Conservation (phyloP, 2,888 invertebrate genomes). For the Lasioglossum leucozonium region DNA sequence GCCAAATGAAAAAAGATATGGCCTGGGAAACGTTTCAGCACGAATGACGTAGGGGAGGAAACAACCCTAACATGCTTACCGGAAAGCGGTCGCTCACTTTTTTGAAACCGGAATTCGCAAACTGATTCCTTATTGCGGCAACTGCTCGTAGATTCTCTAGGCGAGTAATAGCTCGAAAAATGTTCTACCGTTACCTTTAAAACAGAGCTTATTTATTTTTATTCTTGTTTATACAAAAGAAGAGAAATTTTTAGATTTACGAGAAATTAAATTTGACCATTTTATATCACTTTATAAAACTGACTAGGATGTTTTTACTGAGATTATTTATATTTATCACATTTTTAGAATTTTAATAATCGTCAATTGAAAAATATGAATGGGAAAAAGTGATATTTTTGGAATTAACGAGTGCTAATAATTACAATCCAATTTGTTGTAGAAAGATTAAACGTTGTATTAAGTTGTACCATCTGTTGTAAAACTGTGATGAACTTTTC, state of each 20-base stretch:
- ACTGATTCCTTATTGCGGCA: background rate
- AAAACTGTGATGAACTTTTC: background rate
- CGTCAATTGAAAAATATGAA: too few species aligned
- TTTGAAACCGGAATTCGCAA: background rate
- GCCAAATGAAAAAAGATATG: slow-evolving; percentile 12
- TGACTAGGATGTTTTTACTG: too few species aligned
- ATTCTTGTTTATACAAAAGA: background rate
- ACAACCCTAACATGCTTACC: slow-evolving; percentile 2
- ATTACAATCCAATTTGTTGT: background rate
- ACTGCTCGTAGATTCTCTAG: background rate
- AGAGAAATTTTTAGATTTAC: too few species aligned
- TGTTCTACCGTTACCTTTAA: background rate
- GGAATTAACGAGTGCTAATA: background rate
- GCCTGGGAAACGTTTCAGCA: background rate
- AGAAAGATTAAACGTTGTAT: background rate
- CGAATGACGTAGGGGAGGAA: background rate
- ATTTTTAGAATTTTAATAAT: too few species aligned
- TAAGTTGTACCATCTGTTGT: background rate
- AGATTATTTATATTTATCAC: too few species aligned
- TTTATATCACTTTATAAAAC: too few species aligned
- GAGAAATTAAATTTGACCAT: too few species aligned
- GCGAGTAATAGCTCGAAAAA: background rate
- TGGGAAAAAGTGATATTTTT: background rate
- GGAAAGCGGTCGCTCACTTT: background rate
- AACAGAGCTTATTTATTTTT: background rate